phyloP scores from a whole-genome alignment of 2,888 invertebrate genomes.

The Holacanthella duospinosa region DNA sequence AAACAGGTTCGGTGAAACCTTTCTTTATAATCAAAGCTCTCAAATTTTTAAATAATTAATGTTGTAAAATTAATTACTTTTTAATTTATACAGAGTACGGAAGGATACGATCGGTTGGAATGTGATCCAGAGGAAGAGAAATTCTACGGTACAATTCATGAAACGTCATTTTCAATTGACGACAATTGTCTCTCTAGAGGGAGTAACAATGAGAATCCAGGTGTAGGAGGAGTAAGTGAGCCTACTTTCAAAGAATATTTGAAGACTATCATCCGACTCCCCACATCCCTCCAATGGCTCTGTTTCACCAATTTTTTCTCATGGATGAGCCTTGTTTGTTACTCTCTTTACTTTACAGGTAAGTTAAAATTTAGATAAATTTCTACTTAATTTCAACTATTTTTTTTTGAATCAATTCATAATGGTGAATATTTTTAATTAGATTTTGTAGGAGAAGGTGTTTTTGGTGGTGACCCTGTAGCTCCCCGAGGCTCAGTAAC shows the following conservation, averaged over 20 bases:
- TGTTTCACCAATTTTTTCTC: constrained; percentile 91
- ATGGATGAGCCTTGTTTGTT: constrained; percentile 97
- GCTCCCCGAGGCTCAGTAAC: constrained; percentile 40
- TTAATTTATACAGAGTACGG: background rate
- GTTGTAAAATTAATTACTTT: background rate
- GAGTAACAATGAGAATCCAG: constrained; percentile 10
- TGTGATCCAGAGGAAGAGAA: constrained; percentile 16
- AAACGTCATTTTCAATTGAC: constrained; percentile 23
- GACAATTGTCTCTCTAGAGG: too few relatives aligned
- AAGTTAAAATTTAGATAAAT: too few relatives aligned
- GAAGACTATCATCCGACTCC: constrained; percentile 83
- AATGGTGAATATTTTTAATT: too few relatives aligned
- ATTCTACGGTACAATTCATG: constrained; percentile 22
- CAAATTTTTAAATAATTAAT: background rate
- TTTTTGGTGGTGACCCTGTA: constrained; percentile 65
- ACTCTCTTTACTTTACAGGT: constrained; percentile 90
- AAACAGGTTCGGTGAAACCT: constrained; percentile 1
- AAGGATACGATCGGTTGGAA: constrained; percentile 15
- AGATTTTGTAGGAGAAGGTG: constrained; percentile 89
- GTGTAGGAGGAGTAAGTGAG: background rate
- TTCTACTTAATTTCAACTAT: too few relatives aligned
- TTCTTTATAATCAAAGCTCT: background rate
- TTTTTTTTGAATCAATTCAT: too few relatives aligned
- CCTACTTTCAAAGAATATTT: constrained; percentile 60
- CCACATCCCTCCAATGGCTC: constrained; percentile 68